Percentiles rank a stretch among this genome's conserved stretches.
Evolutionary conservation across 2,113 vertebrate species (phyloP).

Genomic region (Camelus dromedarius): DNA sequence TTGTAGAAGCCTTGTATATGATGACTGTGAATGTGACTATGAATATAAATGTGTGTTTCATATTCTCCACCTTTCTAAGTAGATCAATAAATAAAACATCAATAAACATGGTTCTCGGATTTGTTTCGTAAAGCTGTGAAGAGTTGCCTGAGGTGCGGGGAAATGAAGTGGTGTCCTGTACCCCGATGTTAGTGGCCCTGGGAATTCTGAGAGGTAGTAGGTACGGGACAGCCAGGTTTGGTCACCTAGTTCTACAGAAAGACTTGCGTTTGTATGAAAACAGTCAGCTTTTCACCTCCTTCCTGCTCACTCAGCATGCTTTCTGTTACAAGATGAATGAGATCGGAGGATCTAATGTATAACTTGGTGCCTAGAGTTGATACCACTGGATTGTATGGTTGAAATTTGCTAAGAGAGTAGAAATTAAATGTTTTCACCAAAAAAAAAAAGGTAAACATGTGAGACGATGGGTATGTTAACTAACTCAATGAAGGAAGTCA

Average conservation of each 20-base stretch:
- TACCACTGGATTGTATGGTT: neutral
- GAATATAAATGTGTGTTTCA: neutral
- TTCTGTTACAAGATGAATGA: neutral
- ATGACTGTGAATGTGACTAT: neutral
- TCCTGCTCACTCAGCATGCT: neutral
- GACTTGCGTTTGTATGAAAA: neutral
- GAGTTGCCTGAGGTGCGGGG: neutral
- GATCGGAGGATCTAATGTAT: neutral
- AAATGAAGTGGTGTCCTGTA: neutral
- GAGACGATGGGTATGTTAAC: neutral
- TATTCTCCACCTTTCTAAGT: neutral
- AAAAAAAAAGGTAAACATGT: neutral
- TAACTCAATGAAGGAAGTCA: neutral
- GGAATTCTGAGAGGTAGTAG: neutral
- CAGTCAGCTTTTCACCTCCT: neutral
- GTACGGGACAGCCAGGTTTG: neutral
- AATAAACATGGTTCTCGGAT: neutral
- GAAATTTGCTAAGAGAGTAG: neutral
- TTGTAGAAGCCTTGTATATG: neutral
- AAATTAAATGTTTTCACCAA: neutral
- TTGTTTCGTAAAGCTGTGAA: neutral
- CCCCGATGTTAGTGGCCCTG: neutral
- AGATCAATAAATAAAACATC: slow-evolving; percentile 49
- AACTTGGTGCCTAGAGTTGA: neutral
- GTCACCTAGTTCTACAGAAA: neutral